Percentiles rank a stretch among this genome's conserved stretches.
These are phyloP conservation scores for Cremastobaeus sp. DNA, from an alignment of 2,888 invertebrate species.

Conservation along the genomic window DNA sequence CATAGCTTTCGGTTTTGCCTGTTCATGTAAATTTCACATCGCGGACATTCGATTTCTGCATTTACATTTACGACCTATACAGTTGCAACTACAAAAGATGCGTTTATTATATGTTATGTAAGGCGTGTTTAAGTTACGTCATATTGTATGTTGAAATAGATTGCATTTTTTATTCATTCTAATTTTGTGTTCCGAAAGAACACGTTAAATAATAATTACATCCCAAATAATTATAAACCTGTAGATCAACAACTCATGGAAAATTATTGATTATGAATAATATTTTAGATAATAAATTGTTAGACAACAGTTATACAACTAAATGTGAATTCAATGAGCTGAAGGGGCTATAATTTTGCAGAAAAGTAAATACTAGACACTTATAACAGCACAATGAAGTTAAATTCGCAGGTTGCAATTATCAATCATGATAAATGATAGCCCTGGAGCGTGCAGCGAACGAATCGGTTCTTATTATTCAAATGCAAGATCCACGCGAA, in stretches of 20 bases:
- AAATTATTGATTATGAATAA: background rate
- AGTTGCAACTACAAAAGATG: slow-evolving; percentile 43
- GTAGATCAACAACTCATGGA: background rate
- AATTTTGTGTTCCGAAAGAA: background rate
- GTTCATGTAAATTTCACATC: slow-evolving; percentile 41
- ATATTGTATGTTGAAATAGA: background rate
- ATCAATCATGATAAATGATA: slow-evolving; percentile 37
- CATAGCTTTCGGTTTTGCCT: slow-evolving; percentile 16
- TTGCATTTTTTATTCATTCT: slow-evolving; percentile 1
- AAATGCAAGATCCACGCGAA: slow-evolving; percentile 36
- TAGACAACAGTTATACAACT: too few relatives aligned
- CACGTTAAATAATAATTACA: background rate
- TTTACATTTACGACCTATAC: slow-evolving; percentile 47
- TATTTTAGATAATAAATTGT: background rate
- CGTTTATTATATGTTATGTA: slow-evolving; percentile 37
- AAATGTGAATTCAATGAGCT: too few relatives aligned
- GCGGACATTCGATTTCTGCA: slow-evolving; percentile 44
- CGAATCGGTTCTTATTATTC: slow-evolving; percentile 44
- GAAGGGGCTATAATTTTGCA: too few relatives aligned
- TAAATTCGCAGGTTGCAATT: slow-evolving; percentile 36
- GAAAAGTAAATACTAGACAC: background rate
- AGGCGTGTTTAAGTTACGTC: slow-evolving; percentile 6
- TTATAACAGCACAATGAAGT: slow-evolving; percentile 10
- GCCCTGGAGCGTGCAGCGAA: slow-evolving; percentile 20
- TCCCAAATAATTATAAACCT: background rate